Evolutionary conservation across 1,140 invertebrate species (phyloP), one percentile per base, ranked within the genome.

Genomic region (Pseudomyrmex cubaensis): DNA sequence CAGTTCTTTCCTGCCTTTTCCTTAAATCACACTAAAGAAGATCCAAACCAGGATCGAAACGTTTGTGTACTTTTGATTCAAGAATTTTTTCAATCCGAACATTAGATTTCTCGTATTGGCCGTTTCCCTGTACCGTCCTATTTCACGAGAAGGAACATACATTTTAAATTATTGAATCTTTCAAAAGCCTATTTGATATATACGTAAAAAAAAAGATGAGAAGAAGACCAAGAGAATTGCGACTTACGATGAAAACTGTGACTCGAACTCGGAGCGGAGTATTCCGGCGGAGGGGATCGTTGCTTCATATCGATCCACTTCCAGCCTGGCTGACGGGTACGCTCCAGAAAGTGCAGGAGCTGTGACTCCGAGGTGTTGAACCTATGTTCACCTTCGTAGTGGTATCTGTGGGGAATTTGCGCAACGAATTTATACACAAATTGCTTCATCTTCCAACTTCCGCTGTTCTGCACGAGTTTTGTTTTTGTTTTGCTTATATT

Each of bases 311-410:
- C 86, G 80, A 95, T 95, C 97, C 97, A 97, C 73, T 95, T 95
- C 97, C 97, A 97, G 73, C 96, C 96, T 52, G 96, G 96, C 88
- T 95, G 95, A 83, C 96, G 95, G 87, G 97, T 97, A 89, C 96
- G 95, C 83, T 96, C 95, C 89, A 98, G 92, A 93, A 98, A 98
- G 91, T 97, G 97, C 25, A 96, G 89, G 62, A 98, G 91, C 90
- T 97, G 96, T 50, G 96, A 95, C 93, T 98, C 97, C 9, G 97
- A 95, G 20, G 95, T 87, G 13, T 92, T 89, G 85, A 93, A 94
- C 85, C 83, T 92, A 59, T 93, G 92, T 66, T 94, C 92, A 85
- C 91, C 92, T 85, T 95, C 94, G 85, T 95, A 95, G 86, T 95
- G 95, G 90, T 96, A 96, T 80, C 95, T 95, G 85, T 48, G 15